Percentiles rank a stretch among this genome's conserved stretches.
phyloP scores from a whole-genome alignment of 1,140 invertebrate genomes.

The Ceratitis capitata region DNA sequence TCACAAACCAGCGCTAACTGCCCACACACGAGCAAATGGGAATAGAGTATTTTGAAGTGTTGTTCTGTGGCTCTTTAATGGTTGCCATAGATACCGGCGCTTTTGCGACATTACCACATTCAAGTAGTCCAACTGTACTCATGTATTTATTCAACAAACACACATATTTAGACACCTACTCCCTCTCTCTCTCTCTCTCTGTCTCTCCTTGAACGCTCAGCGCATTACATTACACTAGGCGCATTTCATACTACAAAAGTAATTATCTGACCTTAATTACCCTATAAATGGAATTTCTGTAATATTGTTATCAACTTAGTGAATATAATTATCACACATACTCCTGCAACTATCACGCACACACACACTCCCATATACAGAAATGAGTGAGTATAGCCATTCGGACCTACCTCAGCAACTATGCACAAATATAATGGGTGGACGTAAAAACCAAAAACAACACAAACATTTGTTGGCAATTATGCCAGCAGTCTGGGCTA shows the following conservation, averaged over 20 bases:
- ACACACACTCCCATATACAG: neutral
- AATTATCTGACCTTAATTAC: constrained; percentile 37
- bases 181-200: neutral
- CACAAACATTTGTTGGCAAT: constrained; percentile 1
- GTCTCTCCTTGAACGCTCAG: too few relatives aligned
- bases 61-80: neutral
- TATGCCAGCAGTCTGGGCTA: neutral
- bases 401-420: neutral
- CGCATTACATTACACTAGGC: neutral
- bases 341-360: neutral
- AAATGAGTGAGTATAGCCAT: neutral
- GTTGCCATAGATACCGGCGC: neutral
- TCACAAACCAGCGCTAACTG: too few relatives aligned
- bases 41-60: neutral
- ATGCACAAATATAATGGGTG: neutral
- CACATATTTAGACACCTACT: neutral
- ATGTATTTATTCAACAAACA: neutral
- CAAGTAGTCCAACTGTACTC: neutral
- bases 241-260: neutral
- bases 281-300: constrained; percentile 36
- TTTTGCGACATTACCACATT: neutral
- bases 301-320: constrained; percentile 30
- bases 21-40: neutral
- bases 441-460: neutral
- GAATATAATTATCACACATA: constrained; percentile 24